These are phyloP conservation scores for Anthopleura xanthogrammica DNA, from an alignment of 92 coral and sea anemone species.

Conservation along the genomic window DNA sequence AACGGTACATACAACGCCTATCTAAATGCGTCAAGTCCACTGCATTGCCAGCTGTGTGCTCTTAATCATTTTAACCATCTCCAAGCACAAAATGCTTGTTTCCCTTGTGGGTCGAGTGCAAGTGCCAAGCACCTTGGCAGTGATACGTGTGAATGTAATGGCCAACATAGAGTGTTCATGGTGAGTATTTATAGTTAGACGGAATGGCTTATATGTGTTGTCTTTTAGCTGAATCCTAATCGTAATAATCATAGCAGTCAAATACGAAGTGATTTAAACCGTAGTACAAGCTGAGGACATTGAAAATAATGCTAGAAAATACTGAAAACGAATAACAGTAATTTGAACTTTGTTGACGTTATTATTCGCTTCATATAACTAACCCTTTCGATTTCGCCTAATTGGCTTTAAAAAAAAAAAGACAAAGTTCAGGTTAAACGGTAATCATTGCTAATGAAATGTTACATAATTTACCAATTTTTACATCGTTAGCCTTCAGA, in stretches of 20 bases:
- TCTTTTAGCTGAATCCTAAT: too few relatives aligned
- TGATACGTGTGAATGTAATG: constrained; percentile 78
- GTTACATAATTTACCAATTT: background rate
- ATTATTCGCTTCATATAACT: too few relatives aligned
- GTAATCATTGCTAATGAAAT: background rate
- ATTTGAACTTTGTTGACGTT: too few relatives aligned
- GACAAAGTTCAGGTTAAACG: too few relatives aligned
- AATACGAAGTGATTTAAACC: too few relatives aligned
- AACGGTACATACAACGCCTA: constrained; percentile 82
- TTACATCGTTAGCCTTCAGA: constrained; percentile 65
- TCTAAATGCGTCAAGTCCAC: constrained; percentile 59
- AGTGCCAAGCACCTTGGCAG: constrained; percentile 56
- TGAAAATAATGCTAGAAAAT: too few relatives aligned
- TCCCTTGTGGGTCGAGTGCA: constrained; percentile 77
- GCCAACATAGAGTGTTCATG: constrained; percentile 80
- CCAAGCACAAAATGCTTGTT: constrained; percentile 76
- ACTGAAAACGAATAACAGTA: background rate
- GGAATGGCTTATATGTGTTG: too few relatives aligned
- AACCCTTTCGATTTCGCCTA: too few relatives aligned
- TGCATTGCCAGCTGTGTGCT: constrained; percentile 72
- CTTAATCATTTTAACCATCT: constrained; percentile 67
- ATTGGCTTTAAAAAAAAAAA: too few relatives aligned
- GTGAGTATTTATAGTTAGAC: constrained; percentile 29
- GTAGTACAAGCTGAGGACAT: too few relatives aligned
- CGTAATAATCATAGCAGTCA: too few relatives aligned